Evolutionary conservation across 2,113 vertebrate genomes (phyloP), one percentile per base, ranked within the genome.

Genomic region (Mandrillus leucophaeus): DNA sequence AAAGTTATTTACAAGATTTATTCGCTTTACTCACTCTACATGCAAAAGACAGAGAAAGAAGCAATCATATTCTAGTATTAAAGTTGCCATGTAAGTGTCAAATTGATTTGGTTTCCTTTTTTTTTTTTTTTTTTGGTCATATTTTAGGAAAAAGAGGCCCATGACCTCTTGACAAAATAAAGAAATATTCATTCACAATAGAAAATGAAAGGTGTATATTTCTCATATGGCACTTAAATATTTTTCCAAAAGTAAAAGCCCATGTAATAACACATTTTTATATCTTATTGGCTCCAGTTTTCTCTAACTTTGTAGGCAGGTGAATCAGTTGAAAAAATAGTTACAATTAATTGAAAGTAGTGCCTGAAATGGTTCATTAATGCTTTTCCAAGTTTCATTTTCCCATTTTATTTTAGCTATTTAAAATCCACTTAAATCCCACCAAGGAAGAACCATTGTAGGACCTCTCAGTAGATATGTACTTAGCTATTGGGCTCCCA

Each of bases 311-410:
- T 76, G 45, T 78, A 90, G 32, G 45, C 40, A 95, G 45, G 30
- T 90, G 52, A 96, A 61, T 90, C 13, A 9, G 27, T 64, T 96
- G 85, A 87, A 80, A 87, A 80, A 90, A n/a, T 82, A 76, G 52
- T 94, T 72, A 88, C 40, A 89, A 95, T 95, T 97, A 98, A 96
- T 93, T 96, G 57, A 97, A 97, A 88, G 72, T 70, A 93, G 82
- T 93, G 72, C 20, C 45, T 95, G 94, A 95, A 84, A 92, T 97
- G 82, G 79, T 97, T 96, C 52, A 93, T 92, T 96, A 93, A 93
- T 97, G 64, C 72, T 79, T 95, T 90, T 91, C 68, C 48, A 88
- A 78, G 35, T 96, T 96, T 78, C 10, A 91, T 57, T 83, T 93
- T 88, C n/a, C 52, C 83, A 93, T 90, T 92, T 96, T 93, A 76